Percentiles rank a stretch among this genome's conserved stretches.
Conservation (phyloP, 1,140 invertebrate genomes). For the Drosophila bipectinata region DNA sequence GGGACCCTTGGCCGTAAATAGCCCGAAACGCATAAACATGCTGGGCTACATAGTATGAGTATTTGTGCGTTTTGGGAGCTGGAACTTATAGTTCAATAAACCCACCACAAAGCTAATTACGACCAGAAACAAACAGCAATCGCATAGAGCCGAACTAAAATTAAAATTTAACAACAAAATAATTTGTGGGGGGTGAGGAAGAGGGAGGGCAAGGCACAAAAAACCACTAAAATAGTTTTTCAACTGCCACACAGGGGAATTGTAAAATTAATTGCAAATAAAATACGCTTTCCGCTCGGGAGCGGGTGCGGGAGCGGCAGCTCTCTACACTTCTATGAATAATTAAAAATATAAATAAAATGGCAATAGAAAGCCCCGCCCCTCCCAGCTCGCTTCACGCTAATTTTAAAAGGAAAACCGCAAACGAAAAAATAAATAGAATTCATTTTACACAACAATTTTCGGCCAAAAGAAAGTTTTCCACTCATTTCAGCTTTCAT, state of each 20-base stretch:
- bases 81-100: conserved; percentile 66
- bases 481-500: conserved; percentile 29
- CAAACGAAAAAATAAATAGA: conserved; percentile 11
- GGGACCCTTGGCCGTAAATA: conserved; percentile 64
- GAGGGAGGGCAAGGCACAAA: not conserved
- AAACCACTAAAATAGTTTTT: conserved; percentile 40
- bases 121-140: not conserved
- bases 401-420: conserved; percentile 33
- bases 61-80: conserved; percentile 18
- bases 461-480: conserved; percentile 22
- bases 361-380: conserved; percentile 32
- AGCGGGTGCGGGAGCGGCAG: not conserved
- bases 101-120: conserved; percentile 46
- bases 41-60: not conserved
- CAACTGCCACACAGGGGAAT: conserved; percentile 33
- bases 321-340: conserved; percentile 27
- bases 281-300: conserved; percentile 28
- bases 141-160: conserved; percentile 23
- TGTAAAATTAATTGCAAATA: conserved; percentile 65
- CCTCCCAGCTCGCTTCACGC: conserved; percentile 36
- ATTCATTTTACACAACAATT: conserved; percentile 30
- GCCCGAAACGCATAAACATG: conserved; percentile 53
- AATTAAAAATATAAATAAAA: conserved; percentile 51
- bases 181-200: conserved; percentile 12
- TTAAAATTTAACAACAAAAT: conserved; percentile 54